Percentiles rank a stretch among this genome's conserved stretches.
Evolutionary conservation across 2,113 vertebrate species (phyloP).

Genomic region (Axis porcinus): DNA sequence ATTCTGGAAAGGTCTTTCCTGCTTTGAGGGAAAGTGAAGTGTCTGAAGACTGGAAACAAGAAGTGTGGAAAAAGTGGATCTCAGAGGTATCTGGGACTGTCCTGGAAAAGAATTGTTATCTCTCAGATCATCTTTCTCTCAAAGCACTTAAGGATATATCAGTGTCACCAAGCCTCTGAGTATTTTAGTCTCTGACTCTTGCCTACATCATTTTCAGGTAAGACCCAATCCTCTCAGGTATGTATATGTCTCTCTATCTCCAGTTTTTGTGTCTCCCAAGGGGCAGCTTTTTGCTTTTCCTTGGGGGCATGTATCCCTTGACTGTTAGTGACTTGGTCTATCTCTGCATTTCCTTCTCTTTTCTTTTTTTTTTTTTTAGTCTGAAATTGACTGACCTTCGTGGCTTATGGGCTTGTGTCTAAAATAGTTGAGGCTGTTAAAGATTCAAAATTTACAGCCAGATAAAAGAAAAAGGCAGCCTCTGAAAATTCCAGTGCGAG

Average conservation of each 20-base stretch:
- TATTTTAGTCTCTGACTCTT: not conserved
- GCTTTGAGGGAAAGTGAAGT: not conserved
- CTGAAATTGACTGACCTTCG: slow-evolving; percentile 18
- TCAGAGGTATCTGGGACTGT: not conserved
- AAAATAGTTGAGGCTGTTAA: slow-evolving; percentile 1
- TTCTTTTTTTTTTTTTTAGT: not conserved
- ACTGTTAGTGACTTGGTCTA: accelerated
- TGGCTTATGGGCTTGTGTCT: not conserved
- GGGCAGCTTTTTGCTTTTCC: not conserved
- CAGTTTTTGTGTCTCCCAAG: not conserved
- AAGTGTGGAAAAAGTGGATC: not conserved
- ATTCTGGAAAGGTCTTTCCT: not conserved
- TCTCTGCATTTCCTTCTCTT: not conserved
- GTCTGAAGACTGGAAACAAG: not conserved
- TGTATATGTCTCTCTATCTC: not conserved
- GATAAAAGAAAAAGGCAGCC: not conserved
- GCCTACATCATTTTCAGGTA: not conserved
- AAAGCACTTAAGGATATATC: not conserved
- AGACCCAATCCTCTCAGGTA: not conserved
- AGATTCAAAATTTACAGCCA: not conserved
- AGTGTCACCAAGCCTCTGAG: accelerated
- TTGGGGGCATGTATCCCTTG: not conserved
- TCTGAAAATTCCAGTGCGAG: not conserved
- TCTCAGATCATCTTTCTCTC: not conserved
- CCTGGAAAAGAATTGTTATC: not conserved